Conservation (phyloP, 2,797 vertebrate genomes). For the Xenopus petersii region DNA sequence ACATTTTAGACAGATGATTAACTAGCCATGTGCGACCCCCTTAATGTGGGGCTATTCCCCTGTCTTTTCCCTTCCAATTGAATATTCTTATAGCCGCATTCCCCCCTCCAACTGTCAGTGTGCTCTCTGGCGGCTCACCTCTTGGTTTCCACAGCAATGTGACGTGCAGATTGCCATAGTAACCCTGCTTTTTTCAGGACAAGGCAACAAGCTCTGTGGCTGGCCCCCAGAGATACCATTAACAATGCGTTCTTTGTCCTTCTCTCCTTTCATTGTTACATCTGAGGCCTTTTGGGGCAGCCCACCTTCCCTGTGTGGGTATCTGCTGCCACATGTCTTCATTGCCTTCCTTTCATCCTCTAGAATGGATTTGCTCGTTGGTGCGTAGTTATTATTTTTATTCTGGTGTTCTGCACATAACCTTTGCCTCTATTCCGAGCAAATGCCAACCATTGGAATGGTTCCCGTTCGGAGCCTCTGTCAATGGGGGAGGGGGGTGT, state of each 20-base stretch:
- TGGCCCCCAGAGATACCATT: conserved; percentile 11
- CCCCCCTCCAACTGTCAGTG: conserved; percentile 8
- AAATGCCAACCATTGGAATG: too few relatives aligned
- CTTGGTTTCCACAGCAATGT: not conserved
- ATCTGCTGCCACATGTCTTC: not conserved
- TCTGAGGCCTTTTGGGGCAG: not conserved
- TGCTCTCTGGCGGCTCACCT: conserved; percentile 6
- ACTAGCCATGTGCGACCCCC: too few relatives aligned
- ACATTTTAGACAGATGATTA: too few relatives aligned
- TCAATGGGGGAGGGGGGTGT: too few relatives aligned
- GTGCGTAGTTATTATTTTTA: too few relatives aligned
- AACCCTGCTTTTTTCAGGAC: conserved; percentile 8
- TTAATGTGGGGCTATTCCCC: too few relatives aligned
- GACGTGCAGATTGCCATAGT: conserved; percentile 26
- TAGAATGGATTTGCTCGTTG: not conserved
- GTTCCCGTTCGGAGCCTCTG: too few relatives aligned
- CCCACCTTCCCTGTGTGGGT: not conserved
- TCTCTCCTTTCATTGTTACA: not conserved
- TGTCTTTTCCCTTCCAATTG: too few relatives aligned
- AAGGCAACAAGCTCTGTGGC: conserved; percentile 2
- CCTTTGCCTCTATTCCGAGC: too few relatives aligned
- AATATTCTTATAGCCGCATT: too few relatives aligned
- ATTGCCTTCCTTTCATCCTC: not conserved
- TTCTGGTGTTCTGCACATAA: too few relatives aligned
- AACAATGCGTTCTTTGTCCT: conserved; percentile 34